These are phyloP conservation scores for Morbakka virulenta DNA, from an alignment of 30 jellyfish, hydroid and myxozoan species.

Conservation along the genomic window DNA sequence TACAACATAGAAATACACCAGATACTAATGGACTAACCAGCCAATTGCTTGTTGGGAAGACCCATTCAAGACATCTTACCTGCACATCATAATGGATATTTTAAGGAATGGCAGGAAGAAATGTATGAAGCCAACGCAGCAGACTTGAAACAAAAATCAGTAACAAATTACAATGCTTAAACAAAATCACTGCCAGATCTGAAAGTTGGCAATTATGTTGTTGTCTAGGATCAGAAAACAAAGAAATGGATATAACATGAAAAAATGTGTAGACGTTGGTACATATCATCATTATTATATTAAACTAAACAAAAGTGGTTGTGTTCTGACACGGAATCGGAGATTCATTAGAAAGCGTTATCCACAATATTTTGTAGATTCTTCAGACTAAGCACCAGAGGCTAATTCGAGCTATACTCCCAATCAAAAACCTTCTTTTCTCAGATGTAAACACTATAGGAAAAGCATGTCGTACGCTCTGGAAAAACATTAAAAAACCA, in stretches of 20 bases:
- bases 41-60: no score
- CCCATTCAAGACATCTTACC: neutral
- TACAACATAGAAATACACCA: no score
- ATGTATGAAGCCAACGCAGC: neutral
- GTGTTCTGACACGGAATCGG: neutral
- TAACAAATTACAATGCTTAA: neutral
- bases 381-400: no score
- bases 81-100: neutral
- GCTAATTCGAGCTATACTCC: no score
- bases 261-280: neutral
- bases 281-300: neutral
- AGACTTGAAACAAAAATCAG: neutral
- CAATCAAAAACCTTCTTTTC: no score
- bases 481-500: no score
- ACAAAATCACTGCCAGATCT: neutral
- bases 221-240: neutral
- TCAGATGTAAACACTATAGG: no score
- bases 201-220: neutral
- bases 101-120: neutral
- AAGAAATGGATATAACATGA: neutral
- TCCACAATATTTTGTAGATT: no score
- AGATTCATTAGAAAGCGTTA: neutral
- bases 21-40: no score
- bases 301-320: neutral
- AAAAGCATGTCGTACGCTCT: no score